Evolutionary conservation across 2,113 vertebrate species (phyloP).

Genomic region (Cyanoderma ruficeps): DNA sequence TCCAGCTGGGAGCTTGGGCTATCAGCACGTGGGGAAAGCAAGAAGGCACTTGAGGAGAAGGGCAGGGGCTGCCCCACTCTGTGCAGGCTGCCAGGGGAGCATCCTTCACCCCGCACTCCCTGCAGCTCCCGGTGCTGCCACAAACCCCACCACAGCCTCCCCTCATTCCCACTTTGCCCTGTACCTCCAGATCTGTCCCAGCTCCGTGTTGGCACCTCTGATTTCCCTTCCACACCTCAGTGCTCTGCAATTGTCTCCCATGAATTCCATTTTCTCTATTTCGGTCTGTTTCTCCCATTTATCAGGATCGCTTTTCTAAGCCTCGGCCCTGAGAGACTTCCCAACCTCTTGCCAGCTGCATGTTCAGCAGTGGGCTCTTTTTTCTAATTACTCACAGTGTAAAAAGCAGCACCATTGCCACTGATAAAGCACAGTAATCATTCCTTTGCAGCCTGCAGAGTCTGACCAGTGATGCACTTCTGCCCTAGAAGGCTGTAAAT

Average conservation of each 20-base stretch:
- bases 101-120: background rate
- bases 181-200: background rate
- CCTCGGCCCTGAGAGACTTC: background rate
- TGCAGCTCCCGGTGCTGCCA: fast-evolving
- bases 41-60: background rate
- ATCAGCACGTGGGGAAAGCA: background rate
- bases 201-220: background rate
- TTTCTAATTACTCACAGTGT: background rate
- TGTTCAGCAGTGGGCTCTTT: background rate
- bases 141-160: background rate
- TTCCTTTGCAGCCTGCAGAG: background rate
- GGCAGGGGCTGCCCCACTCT: background rate
- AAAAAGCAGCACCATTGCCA: background rate
- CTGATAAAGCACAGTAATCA: background rate
- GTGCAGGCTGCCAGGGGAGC: background rate
- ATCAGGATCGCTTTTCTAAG: background rate
- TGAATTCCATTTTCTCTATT: background rate
- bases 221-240: background rate
- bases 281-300: background rate
- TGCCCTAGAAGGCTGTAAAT: background rate
- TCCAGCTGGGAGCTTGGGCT: background rate
- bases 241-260: background rate
- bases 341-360: background rate
- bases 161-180: background rate
- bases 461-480: background rate